Evolutionary conservation across 53 echinoderm and acorn worm species (phyloP).

Genomic region (Echinometra lucunter): DNA sequence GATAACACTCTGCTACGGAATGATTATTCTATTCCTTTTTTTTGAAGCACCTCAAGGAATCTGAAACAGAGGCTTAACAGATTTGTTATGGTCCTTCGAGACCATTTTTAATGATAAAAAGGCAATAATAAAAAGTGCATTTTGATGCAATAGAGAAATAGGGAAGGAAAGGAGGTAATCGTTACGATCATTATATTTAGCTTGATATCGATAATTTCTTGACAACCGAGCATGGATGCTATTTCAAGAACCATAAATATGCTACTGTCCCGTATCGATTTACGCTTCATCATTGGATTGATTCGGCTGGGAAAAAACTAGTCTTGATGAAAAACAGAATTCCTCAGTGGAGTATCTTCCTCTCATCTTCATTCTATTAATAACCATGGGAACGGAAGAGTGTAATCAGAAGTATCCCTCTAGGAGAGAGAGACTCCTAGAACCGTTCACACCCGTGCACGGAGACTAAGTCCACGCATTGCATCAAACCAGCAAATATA

Average conservation of each 20-base stretch:
- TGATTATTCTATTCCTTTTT: too few species aligned
- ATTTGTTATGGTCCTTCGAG: too few species aligned
- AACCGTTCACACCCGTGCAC: background rate
- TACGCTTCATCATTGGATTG: background rate
- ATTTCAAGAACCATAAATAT: background rate
- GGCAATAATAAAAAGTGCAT: background rate
- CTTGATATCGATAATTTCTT: background rate
- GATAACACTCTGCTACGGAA: too few species aligned
- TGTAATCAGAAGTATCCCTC: background rate
- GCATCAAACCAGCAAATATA: too few species aligned
- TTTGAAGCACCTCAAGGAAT: too few species aligned
- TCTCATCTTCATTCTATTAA: conserved; percentile 17
- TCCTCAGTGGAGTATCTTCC: background rate
- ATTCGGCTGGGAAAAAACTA: background rate
- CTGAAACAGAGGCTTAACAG: too few species aligned
- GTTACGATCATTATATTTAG: background rate
- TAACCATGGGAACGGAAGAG: background rate
- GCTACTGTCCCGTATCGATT: background rate
- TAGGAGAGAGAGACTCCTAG: background rate
- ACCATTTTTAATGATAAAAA: background rate
- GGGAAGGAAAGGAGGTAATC: too few species aligned
- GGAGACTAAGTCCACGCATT: too few species aligned
- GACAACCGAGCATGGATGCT: background rate
- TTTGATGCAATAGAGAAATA: background rate
- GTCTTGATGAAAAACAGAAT: background rate